Percentiles rank a stretch among this genome's conserved stretches.
These are phyloP conservation scores for Lasioglossum villosulum DNA, from an alignment of 2,888 invertebrate genomes.

Conservation along the genomic window DNA sequence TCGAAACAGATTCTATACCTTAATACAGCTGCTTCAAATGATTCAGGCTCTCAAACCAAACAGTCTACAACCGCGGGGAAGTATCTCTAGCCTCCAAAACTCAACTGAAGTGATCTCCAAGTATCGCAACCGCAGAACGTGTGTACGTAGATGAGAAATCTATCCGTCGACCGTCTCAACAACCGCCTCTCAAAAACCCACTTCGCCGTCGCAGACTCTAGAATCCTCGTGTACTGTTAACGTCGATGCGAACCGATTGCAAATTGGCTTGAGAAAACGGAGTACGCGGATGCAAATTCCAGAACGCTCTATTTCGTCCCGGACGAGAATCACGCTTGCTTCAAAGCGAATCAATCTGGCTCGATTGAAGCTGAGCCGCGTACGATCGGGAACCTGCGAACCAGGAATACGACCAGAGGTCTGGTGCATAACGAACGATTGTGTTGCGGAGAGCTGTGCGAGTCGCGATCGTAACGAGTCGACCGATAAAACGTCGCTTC, in stretches of 20 bases:
- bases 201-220: neutral
- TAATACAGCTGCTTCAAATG: too few relatives aligned
- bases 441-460: constrained; percentile 9
- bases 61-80: too few relatives aligned
- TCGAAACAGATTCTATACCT: too few relatives aligned
- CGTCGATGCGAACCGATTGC: constrained; percentile 23
- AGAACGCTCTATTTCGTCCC: constrained; percentile 7
- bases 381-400: neutral
- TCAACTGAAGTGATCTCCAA: too few relatives aligned
- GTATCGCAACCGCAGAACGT: too few relatives aligned
- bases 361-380: constrained; percentile 20
- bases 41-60: too few relatives aligned
- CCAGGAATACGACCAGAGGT: neutral
- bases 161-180: neutral
- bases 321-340: constrained; percentile 23
- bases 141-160: too few relatives aligned
- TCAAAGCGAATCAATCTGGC: constrained; percentile 34
- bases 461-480: constrained; percentile 31
- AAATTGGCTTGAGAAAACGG: constrained; percentile 32
- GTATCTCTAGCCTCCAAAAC: too few relatives aligned
- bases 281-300: constrained; percentile 39
- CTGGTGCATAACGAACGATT: constrained; percentile 48
- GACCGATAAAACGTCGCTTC: constrained; percentile 30
- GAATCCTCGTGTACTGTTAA: neutral
- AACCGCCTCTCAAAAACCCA: neutral